Base-by-base conservation (phyloP, 2,888 invertebrate genomes). In the Galerucella nymphaeae region DNA sequence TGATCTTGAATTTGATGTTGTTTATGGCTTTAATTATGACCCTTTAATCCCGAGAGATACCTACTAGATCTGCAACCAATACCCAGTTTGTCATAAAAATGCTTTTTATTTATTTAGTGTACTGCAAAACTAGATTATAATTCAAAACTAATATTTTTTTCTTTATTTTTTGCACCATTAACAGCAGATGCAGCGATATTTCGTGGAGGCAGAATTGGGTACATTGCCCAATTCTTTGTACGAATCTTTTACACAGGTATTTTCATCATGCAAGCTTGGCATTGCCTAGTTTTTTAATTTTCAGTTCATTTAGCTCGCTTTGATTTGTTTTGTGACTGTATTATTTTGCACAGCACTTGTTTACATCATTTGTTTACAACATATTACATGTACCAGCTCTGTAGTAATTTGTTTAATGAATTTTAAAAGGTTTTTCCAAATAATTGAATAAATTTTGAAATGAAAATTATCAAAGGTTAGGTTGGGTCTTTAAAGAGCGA, bases 171-270 rank as follows among this genome's bases (percentile, higher is more conserved):
- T 70, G 73, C 73, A 77, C 75, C 74, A 74, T 72, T 70, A 75
- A 76, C 89, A 93, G 93, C 90, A 90, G 90, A 92, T 92, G 91
- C 92, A 92, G 90, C 92, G 91, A 87, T 92, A 93, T 90, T 93
- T 92, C 90, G 91, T 93, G 91, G 93, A 93, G 86, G 93, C 93
- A 83, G 93, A 93, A 89, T 91, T 93, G 88, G 93, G 92, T 87
- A 91, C 92, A 87, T 91, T 93, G 77, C 86, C 86, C 75, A 86
- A 84, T 80, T 86, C 86, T 71, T 80, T 85, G 78, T 84, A 83
- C 78, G 86, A 86, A 76, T 85, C 86, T 55, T 85, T 83, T 77
- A 84, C 82, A 76, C 86, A 86, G 86, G 86, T 86, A 86, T 82
- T 82, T 57, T 65, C 42, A 68, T 66, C 58, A 72, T 59, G 70